A percentile compares a stretch with the other conserved stretches of the same genome.
Evolutionary conservation across 2,888 invertebrate genomes (phyloP).

Genomic region (Tricholauxania praeusta): DNA sequence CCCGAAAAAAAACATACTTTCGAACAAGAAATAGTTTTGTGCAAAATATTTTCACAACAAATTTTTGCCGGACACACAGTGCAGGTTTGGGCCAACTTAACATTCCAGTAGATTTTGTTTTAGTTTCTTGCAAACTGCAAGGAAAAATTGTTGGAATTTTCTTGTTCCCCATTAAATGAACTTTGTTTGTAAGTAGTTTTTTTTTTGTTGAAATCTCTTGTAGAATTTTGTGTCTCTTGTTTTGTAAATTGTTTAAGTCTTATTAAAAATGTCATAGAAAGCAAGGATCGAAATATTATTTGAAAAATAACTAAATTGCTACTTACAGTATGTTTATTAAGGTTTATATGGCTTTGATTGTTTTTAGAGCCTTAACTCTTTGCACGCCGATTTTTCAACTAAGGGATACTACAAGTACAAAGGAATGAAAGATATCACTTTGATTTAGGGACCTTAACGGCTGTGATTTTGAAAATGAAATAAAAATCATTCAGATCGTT

Average conservation of each 20-base stretch:
- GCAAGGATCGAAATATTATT: no score
- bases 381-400: no score
- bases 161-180: constrained; percentile 5
- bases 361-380: no score
- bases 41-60: neutral
- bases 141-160: neutral
- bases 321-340: neutral
- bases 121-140: constrained; percentile 1
- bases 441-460: no score
- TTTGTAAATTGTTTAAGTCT: neutral
- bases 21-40: constrained; percentile 1
- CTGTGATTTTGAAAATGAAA: no score
- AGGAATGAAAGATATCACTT: no score
- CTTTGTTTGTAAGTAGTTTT: constrained; percentile 6
- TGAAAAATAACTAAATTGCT: neutral
- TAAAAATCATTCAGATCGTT: no score
- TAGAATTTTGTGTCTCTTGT: neutral
- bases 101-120: neutral
- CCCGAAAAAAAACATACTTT: constrained; percentile 4
- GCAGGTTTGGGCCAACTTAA: neutral
- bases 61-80: neutral
- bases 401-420: no score
- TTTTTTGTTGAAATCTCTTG: neutral
- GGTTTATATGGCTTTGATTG: neutral
- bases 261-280: neutral